Base-by-base conservation (phyloP, 2,113 vertebrate species). In the Ursus arctos region DNA sequence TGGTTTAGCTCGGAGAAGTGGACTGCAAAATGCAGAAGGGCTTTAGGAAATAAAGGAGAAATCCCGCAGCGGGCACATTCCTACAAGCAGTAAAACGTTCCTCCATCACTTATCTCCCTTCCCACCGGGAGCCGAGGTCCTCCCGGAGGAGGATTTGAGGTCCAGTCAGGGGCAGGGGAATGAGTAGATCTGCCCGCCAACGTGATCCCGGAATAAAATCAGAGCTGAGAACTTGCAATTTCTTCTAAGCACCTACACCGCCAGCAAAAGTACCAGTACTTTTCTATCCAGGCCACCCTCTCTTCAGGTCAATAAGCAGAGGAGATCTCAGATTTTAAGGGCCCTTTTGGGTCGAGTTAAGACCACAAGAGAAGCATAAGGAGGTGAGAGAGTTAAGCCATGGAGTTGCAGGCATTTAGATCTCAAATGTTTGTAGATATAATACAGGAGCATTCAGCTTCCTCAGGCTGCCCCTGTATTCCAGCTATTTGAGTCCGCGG, bases 21-120 rank as follows among this genome's bases (percentile, higher is more conserved):
- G 57, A 88, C 53, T 94, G 88, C 93, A 96, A 96, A 97, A 93
- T 77, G 72, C 76, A 98, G 82, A 94, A 82, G 24, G 84, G 71
- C 81, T 97, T 96, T 88, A 67, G 79, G 92, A 98, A 97, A 95
- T 84, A 91, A 96, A 91, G 77, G 72, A 91, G 91, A 94, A 91
- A 88, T 40, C 71, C 83, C 88, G 40, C 40, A 77, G 69, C 36
- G 2, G 92, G 76, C 24, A 76, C 57, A 95, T 94, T 72, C 89
- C 57, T 77, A 92, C 22, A 28, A 72, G 63, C 36, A n/a, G 63
- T 81, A 72, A 92, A 91, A 85, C 57, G 71, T 33, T 87, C 80
- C 61, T 95, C 57, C 92, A 77, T 96, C 95, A 91, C 86, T 16
- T 61, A 80, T 28, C 51, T 33, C 55, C 15, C 49, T 88, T 95